Base-by-base conservation (phyloP, 2,113 vertebrate genomes). In the Caranx ignobilis region DNA sequence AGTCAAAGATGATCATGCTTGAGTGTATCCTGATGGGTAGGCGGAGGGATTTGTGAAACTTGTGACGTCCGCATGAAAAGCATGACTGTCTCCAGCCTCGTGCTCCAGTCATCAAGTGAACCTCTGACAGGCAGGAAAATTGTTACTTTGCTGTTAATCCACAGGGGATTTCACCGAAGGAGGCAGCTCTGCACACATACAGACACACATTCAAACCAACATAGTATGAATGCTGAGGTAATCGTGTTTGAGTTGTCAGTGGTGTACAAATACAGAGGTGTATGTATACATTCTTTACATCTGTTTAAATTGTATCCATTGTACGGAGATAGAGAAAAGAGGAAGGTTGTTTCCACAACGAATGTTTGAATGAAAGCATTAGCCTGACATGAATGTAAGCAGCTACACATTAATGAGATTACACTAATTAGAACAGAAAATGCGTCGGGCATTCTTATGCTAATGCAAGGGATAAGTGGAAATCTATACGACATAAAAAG, bases 91-190 rank as follows among this genome's bases (percentile, higher is more conserved):
- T 78, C 52, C 10, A 5, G 26, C 71, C 71, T 76, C 77, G 56
- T 86, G 69, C 73, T 81, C 77, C 75, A 80, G 71, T 75, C 79
- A 52, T 86, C 48, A 62, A 26, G 47, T 43, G 60, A 75, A 59
- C 62, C 64, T 79, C 56, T 70, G 63, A 57, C 70, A 72, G 59
- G 16, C 50, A 90, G 61, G 73, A 69, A 70, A 75, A 78, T 37
- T 61, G 71, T 81, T 79, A 34, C 54, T 72, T 83, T 84, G 63
- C 64, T 77, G 34, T 71, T 55, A 67, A 72, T 76, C 57, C 70
- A 61, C 73, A 26, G 5, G 71, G 61, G 71, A 66, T 56, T 57
- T 72, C 4, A 65, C 52, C 48, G 31, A 69, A 66, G 39, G 55
- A 75, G 26, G 39, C n/a, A 26, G 16, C 5, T 68, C 47, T 70